Conservation (phyloP, 2,113 vertebrate genomes). For the Muntiacus muntjak region DNA sequence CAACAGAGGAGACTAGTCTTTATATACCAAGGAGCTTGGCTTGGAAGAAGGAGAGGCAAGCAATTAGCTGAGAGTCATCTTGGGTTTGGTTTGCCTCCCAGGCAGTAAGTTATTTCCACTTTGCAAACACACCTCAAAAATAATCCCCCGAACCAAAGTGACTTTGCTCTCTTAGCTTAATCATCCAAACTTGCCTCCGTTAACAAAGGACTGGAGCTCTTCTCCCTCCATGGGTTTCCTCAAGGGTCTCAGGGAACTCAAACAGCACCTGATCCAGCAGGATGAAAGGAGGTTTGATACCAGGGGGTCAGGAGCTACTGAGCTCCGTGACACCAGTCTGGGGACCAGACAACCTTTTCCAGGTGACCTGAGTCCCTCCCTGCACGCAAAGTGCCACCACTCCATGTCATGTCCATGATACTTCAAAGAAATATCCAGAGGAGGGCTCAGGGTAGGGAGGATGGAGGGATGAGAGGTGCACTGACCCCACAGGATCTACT, state of each 20-base stretch:
- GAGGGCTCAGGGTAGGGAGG: no score
- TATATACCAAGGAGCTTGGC: conserved; percentile 55
- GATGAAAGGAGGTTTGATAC: not conserved
- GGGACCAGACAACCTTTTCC: not conserved
- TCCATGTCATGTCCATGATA: not conserved
- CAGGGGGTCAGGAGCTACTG: not conserved
- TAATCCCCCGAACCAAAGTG: conserved; percentile 60
- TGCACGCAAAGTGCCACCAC: not conserved
- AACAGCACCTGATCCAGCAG: not conserved
- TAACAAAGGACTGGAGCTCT: conserved; percentile 41
- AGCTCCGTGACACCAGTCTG: not conserved
- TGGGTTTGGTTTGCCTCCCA: conserved; percentile 63
- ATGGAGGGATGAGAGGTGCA: not conserved
- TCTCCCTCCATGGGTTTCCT: conserved; percentile 36
- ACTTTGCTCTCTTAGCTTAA: conserved; percentile 68
- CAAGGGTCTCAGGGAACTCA: not conserved
- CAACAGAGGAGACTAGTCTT: conserved; percentile 1
- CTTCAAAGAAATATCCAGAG: not conserved
- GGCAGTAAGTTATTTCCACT: conserved; percentile 56
- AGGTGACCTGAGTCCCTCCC: not conserved
- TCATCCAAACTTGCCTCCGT: conserved; percentile 60
- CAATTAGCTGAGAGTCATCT: conserved; percentile 64
- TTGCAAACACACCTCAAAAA: conserved; percentile 65
- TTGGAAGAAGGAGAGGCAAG: conserved; percentile 50
- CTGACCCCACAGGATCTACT: not conserved